A percentile compares a stretch with the other conserved stretches of the same genome.
Evolutionary conservation across 2,113 vertebrate genomes (phyloP).

Genomic region (Dendropsophus ebraccatus): DNA sequence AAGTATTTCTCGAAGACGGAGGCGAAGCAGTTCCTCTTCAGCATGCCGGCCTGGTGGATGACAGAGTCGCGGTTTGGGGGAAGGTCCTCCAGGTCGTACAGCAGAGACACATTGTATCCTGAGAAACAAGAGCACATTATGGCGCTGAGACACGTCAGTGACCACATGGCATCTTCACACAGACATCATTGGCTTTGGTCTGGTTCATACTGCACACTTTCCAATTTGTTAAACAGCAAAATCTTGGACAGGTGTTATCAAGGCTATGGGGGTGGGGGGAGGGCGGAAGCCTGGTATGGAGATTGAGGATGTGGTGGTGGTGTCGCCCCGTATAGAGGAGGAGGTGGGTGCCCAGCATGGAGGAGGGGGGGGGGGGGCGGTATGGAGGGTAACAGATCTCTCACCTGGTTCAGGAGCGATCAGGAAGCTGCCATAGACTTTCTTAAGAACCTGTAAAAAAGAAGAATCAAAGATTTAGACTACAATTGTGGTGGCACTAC

Average conservation of each 20-base stretch:
- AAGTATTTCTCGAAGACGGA: slow-evolving; percentile 99
- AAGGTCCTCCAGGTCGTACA: slow-evolving; percentile 90
- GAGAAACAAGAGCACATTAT: neutral
- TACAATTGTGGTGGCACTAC: neutral
- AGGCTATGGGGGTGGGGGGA: too few relatives aligned
- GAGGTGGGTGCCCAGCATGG: too few relatives aligned
- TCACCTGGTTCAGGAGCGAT: slow-evolving; percentile 87
- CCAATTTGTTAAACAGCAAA: too few relatives aligned
- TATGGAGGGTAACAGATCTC: too few relatives aligned
- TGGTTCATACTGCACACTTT: too few relatives aligned
- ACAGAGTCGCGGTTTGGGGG: slow-evolving; percentile 87
- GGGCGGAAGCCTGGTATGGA: too few relatives aligned
- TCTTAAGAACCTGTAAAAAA: slow-evolving; percentile 85
- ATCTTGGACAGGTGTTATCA: too few relatives aligned
- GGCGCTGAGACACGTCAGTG: neutral
- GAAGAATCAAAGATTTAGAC: slow-evolving; percentile 10
- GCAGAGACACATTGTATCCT: slow-evolving; percentile 90
- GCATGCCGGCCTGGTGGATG: slow-evolving; percentile 92
- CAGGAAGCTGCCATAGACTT: slow-evolving; percentile 87
- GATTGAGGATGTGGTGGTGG: too few relatives aligned
- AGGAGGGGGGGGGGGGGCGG: too few relatives aligned
- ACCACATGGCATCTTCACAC: too few relatives aligned
- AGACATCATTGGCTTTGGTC: too few relatives aligned
- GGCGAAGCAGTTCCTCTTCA: slow-evolving; percentile 97
- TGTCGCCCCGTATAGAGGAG: too few relatives aligned